Evolutionary conservation across 92 coral and sea anemone species (phyloP).

Genomic region (Nematostella vectensis): DNA sequence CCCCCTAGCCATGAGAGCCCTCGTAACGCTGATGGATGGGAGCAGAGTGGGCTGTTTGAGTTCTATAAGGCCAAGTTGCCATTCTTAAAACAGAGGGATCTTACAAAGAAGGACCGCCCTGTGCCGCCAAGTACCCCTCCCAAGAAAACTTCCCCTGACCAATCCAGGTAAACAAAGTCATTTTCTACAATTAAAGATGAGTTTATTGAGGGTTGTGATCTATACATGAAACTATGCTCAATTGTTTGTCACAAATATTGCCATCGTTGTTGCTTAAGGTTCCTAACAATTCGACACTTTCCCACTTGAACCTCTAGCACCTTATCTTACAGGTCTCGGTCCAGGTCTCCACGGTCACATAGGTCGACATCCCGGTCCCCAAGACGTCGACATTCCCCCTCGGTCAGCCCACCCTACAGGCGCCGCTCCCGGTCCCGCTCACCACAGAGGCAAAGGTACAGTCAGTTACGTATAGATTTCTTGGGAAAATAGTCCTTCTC

Average conservation of each 20-base stretch:
- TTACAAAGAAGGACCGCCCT: slow-evolving; percentile 52
- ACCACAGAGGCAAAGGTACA: slow-evolving; percentile 28
- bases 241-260: too few species aligned
- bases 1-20: slow-evolving; percentile 98
- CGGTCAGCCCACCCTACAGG: slow-evolving; percentile 52
- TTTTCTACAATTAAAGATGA: too few species aligned
- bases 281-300: too few species aligned
- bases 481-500: too few species aligned
- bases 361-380: slow-evolving; percentile 69
- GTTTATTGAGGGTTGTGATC: too few species aligned
- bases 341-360: slow-evolving; percentile 73
- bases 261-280: too few species aligned
- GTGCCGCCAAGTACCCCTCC: slow-evolving; percentile 15
- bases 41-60: slow-evolving; percentile 92
- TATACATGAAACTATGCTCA: too few species aligned
- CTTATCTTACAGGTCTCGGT: too few species aligned
- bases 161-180: background rate
- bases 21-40: slow-evolving; percentile 94
- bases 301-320: too few species aligned
- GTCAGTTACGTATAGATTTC: too few species aligned
- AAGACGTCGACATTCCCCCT: slow-evolving; percentile 66
- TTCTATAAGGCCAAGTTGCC: slow-evolving; percentile 90
- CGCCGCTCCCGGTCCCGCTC: slow-evolving; percentile 43
- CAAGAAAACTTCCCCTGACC: slow-evolving; percentile 4
- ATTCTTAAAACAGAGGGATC: slow-evolving; percentile 83